Evolutionary conservation across 2,113 vertebrate genomes (phyloP), one percentile per base, ranked within the genome.

Genomic region (Tupaia tana): DNA sequence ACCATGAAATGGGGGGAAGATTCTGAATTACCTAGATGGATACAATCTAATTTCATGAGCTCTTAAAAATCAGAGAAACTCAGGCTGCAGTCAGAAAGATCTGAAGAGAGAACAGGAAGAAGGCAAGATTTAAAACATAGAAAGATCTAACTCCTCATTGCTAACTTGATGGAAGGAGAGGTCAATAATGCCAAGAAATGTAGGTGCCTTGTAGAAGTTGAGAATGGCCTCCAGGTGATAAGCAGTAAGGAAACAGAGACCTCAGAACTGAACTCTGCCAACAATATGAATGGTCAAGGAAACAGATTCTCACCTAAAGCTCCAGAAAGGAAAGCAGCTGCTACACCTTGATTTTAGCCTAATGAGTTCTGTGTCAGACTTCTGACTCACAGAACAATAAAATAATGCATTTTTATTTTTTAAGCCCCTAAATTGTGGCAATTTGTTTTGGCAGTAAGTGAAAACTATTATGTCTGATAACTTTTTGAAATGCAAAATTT

Each of bases 331-430:
- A 79, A 3, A 1, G 1, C 6, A 67, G 19, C 7, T 94, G 12
- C 67, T n/a, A 27, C 14, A 70, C 4, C 14, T 75, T 63, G 15
- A 59, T 64, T 91, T 31, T 71, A 90, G 15, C 74, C 29, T 73
- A 1, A 24, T 75, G 73, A 77, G 59, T 69, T 63, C 43, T 66
- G 13, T 58, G 52, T 63, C 25, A 82, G 43, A 71, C 67, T 80
- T 82, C 7, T 63, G 69, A 71, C 8, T 8, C 27, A 10, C 2
- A n/a, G 20, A 77, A 22, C 52, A 70, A 8, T 31, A 29, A 59
- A 25, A 78, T 64, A 69, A 86, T 79, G 34, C 58, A 64, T 88
- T 67, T 77, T 12, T 67, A 13, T 78, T 93, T 91, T 96, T 89
- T 66, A 89, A 86, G 11, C 4, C 66, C 52, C 43, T 24, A 66